These are phyloP conservation scores for Drosophila niveifrons DNA, from an alignment of 2,888 invertebrate genomes.

Conservation along the genomic window DNA sequence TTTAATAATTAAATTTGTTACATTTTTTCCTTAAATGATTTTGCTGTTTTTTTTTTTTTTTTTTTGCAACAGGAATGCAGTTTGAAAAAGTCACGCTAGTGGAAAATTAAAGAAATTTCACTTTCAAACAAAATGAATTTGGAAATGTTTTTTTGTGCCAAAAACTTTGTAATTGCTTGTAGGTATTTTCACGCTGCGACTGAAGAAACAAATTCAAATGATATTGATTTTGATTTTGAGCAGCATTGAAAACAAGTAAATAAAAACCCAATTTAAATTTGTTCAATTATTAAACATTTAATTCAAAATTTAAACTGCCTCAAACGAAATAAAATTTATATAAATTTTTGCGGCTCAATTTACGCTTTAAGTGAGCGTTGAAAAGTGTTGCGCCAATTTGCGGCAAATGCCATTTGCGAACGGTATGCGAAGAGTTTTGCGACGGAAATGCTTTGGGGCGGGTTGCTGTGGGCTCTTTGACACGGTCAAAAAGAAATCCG, in stretches of 20 bases:
- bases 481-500: slow-evolving; percentile 42
- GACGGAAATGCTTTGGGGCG: slow-evolving; percentile 38
- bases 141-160: not conserved
- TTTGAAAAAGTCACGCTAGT: slow-evolving; percentile 23
- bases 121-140: slow-evolving; percentile 20
- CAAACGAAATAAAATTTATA: not conserved
- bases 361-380: slow-evolving; percentile 4
- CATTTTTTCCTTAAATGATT: slow-evolving; percentile 21
- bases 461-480: slow-evolving; percentile 39
- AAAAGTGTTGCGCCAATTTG: slow-evolving; percentile 41
- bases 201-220: not conserved
- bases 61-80: slow-evolving; percentile 13
- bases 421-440: slow-evolving; percentile 9
- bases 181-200: not conserved
- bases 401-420: slow-evolving; percentile 9
- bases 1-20: slow-evolving; percentile 49
- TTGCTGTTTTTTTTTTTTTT: slow-evolving; percentile 1
- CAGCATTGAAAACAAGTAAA: not conserved
- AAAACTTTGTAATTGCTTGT: slow-evolving; percentile 3
- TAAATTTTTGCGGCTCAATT: slow-evolving; percentile 9
- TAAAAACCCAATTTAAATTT: not conserved
- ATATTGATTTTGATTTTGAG: not conserved
- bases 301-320: not conserved
- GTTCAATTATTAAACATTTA: too few relatives aligned
- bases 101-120: slow-evolving; percentile 45